phyloP scores from a whole-genome alignment of 2,797 vertebrate genomes.

The Alcedo quadribrachys region DNA sequence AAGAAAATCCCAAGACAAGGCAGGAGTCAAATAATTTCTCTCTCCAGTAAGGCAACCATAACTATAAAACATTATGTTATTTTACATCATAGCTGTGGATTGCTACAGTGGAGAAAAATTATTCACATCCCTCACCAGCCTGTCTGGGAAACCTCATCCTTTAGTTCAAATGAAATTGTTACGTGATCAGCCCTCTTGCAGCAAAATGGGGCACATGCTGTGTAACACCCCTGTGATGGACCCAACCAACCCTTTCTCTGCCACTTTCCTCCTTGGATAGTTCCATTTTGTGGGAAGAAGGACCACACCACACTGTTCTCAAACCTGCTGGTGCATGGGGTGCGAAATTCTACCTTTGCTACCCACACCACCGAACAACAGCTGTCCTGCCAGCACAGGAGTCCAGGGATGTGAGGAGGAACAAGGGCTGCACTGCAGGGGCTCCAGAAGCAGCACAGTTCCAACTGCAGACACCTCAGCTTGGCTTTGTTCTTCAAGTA shows the following conservation, averaged over 20 bases:
- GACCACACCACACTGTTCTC: rapidly evolving
- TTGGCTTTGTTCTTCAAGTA: neutral
- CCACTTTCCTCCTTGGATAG: neutral
- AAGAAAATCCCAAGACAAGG: neutral
- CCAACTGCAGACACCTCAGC: neutral
- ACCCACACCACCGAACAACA: neutral
- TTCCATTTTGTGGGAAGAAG: neutral
- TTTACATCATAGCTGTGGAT: neutral
- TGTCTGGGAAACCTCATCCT: neutral
- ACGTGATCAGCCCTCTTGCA: neutral
- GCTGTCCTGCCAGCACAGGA: neutral
- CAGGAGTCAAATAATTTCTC: neutral
- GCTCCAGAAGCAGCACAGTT: neutral
- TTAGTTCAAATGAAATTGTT: rapidly evolving
- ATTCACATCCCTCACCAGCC: neutral
- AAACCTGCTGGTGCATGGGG: rapidly evolving
- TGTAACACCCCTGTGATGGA: neutral
- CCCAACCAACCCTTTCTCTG: neutral
- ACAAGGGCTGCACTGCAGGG: neutral
- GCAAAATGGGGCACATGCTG: neutral
- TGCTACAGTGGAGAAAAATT: neutral
- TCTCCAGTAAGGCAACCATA: neutral
- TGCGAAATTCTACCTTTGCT: neutral
- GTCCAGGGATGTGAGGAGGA: rapidly evolving
- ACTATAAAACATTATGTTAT: rapidly evolving